phyloP scores from a whole-genome alignment of 2,113 vertebrate genomes.

The Verasper variegatus region DNA sequence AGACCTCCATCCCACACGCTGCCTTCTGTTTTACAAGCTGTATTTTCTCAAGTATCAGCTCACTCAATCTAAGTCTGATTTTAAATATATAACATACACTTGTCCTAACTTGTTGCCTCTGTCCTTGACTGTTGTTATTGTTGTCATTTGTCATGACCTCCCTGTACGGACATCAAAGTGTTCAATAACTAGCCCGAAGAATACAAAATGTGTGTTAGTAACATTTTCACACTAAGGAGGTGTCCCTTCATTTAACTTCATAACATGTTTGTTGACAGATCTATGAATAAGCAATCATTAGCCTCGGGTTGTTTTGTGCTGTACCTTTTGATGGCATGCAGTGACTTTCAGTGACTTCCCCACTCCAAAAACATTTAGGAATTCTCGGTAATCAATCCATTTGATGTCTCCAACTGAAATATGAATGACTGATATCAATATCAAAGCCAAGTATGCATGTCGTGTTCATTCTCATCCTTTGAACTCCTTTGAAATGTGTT shows the following conservation, averaged over 20 bases:
- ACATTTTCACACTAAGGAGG: neutral
- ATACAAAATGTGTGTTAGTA: neutral
- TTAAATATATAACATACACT: too few relatives aligned
- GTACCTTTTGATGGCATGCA: constrained; percentile 6
- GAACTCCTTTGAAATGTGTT: constrained; percentile 56
- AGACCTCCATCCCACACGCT: too few relatives aligned
- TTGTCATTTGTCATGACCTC: neutral
- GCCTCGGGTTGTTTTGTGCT: constrained; percentile 19
- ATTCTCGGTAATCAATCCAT: constrained; percentile 41
- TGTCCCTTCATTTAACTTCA: constrained; percentile 7
- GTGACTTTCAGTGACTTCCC: constrained; percentile 23
- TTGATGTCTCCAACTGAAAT: constrained; percentile 40
- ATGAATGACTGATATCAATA: constrained; percentile 38
- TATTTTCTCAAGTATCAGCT: too few relatives aligned
- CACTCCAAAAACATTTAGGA: constrained; percentile 1
- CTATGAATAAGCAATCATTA: constrained; percentile 34
- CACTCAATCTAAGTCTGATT: too few relatives aligned
- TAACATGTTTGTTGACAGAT: constrained; percentile 28
- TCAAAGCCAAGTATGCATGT: constrained; percentile 44
- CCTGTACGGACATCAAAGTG: neutral
- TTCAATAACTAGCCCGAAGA: constrained; percentile 9
- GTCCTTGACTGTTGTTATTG: too few relatives aligned
- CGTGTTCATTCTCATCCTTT: constrained; percentile 58
- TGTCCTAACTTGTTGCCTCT: too few relatives aligned
- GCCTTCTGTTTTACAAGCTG: too few relatives aligned